A percentile compares a stretch with the other conserved stretches of the same genome.
phyloP scores from a whole-genome alignment of 2,888 invertebrate species.

The Conomelus anceps region DNA sequence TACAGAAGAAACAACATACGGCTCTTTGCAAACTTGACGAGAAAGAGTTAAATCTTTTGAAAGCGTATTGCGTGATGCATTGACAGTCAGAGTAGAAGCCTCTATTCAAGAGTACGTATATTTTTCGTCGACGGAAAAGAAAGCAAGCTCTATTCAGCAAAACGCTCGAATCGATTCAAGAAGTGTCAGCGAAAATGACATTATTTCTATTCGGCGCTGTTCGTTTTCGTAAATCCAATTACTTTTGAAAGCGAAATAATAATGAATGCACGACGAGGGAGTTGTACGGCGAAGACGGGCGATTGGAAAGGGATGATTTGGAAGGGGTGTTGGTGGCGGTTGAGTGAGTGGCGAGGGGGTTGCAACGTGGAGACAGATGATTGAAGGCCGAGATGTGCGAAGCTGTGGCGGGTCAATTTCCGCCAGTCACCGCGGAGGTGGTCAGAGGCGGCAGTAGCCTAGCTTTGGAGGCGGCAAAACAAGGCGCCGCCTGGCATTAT shows the following conservation, averaged over 20 bases:
- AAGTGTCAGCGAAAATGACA: not conserved
- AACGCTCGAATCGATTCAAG: not conserved
- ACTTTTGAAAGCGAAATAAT: not conserved
- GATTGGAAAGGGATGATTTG: not conserved
- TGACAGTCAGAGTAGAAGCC: not conserved
- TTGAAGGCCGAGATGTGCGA: slow-evolving; percentile 3
- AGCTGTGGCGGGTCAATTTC: slow-evolving; percentile 10
- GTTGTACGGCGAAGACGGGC: not conserved
- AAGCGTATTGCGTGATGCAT: not conserved
- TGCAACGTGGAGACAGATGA: not conserved
- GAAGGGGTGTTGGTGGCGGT: no score
- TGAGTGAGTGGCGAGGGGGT: not conserved
- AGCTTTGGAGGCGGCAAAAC: not conserved
- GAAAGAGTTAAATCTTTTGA: not conserved
- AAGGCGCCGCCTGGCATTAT: slow-evolving; percentile 1
- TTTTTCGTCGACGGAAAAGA: not conserved
- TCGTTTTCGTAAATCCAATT: not conserved
- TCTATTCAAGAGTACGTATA: not conserved
- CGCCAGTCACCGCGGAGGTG: slow-evolving; percentile 2
- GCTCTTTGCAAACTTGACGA: not conserved
- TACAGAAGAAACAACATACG: not conserved
- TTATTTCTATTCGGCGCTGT: not conserved
- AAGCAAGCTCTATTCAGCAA: not conserved
- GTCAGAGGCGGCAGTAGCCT: not conserved
- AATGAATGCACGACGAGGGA: slow-evolving; percentile 1